Evolutionary conservation across 1,140 invertebrate species (phyloP).

Genomic region (Pectinophora gossypiella): DNA sequence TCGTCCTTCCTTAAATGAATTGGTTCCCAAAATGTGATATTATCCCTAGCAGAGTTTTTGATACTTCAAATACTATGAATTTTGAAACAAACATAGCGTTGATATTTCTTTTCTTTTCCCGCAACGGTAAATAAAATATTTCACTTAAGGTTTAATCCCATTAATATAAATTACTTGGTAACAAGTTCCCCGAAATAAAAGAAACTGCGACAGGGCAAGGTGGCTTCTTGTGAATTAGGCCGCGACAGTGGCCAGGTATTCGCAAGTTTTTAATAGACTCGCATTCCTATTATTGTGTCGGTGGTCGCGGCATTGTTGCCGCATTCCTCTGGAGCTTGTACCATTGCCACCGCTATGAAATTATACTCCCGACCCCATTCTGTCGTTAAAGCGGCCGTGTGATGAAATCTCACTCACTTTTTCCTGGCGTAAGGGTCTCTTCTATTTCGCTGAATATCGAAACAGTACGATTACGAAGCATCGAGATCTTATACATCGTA

Average conservation of each 20-base stretch:
- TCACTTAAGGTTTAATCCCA: background rate
- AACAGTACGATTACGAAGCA: background rate
- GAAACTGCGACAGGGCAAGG: background rate
- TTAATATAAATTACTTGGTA: background rate
- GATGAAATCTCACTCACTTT: background rate
- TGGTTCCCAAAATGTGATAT: too few species aligned
- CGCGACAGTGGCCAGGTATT: background rate
- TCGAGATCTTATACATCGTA: constrained; percentile 34
- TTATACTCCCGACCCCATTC: background rate
- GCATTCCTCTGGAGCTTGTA: constrained; percentile 9
- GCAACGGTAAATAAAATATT: too few species aligned
- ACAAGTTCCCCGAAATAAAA: background rate
- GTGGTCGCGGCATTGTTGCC: constrained; percentile 9
- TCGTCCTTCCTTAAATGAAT: too few species aligned
- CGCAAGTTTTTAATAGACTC: background rate
- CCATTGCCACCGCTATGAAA: background rate
- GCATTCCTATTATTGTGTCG: background rate
- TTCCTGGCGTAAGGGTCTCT: background rate
- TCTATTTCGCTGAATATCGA: background rate
- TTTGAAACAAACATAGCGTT: too few species aligned
- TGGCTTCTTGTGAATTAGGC: background rate
- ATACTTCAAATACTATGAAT: too few species aligned
- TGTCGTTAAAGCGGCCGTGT: background rate
- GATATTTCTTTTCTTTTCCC: too few species aligned
- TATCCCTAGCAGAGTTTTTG: too few species aligned